A percentile compares a stretch with the other conserved stretches of the same genome.
phyloP scores from a whole-genome alignment of 2,113 vertebrate species.

The Catharus bicknelli region DNA sequence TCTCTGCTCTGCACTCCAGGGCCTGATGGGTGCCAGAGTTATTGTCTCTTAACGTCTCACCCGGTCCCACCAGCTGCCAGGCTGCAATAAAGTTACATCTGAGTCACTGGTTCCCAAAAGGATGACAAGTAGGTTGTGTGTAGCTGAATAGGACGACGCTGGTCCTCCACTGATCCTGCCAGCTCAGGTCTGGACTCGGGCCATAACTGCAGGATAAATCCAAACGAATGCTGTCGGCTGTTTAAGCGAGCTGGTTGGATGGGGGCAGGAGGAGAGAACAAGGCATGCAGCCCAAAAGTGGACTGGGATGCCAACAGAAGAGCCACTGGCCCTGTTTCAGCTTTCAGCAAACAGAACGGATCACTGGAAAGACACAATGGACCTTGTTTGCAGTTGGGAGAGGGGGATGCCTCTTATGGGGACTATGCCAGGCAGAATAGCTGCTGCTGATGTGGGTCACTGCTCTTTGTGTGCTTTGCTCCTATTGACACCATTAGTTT shows the following conservation, averaged over 20 bases:
- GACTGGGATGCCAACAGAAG: not conserved
- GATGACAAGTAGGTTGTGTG: constrained; percentile 74
- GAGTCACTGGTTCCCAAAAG: constrained; percentile 82
- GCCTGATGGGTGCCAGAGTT: constrained; percentile 46
- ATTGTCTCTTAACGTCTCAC: constrained; percentile 60
- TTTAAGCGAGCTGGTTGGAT: constrained; percentile 25
- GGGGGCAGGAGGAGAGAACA: not conserved
- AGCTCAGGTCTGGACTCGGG: constrained; percentile 61
- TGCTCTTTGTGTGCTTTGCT: not conserved
- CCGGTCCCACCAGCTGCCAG: constrained; percentile 77
- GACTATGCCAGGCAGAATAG: not conserved
- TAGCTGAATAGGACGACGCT: constrained; percentile 69
- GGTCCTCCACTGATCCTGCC: constrained; percentile 64
- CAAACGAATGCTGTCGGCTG: constrained; percentile 19
- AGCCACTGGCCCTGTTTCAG: not conserved
- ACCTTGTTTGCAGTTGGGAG: not conserved
- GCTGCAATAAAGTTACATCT: constrained; percentile 74
- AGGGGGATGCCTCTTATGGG: not conserved
- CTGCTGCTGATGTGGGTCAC: not conserved
- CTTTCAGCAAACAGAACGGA: constrained; percentile 15
- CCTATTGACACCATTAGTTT: not conserved
- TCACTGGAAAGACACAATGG: constrained; percentile 23
- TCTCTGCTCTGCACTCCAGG: constrained; percentile 31
- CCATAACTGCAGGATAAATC: constrained; percentile 68
- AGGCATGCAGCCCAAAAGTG: not conserved